Evolutionary conservation across 2,888 invertebrate genomes (phyloP), one percentile per base, ranked within the genome.

Genomic region (Pyrochroa serraticornis): DNA sequence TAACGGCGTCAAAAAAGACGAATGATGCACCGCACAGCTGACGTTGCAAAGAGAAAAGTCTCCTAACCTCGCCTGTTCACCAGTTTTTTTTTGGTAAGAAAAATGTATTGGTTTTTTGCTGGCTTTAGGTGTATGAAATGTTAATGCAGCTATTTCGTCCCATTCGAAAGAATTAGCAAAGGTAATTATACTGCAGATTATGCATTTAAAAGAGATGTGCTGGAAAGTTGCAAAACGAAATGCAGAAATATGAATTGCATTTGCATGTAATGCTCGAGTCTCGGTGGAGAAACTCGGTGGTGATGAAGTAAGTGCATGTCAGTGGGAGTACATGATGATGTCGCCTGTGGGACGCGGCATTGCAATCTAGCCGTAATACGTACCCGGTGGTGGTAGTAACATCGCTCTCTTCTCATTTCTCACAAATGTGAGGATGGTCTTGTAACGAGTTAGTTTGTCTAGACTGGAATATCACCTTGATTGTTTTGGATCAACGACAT

Each of bases 1-100:
- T 72, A 71, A 71, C 69, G 69, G 66, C 66, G 69, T 70, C 70
- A 71, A 71, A 72, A 71, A 71, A 72, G 71, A 71, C 71, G 68
- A 63, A 71, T 71, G 72, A 65, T 68, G 60, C 66, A 50, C 68
- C 64, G 53, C 58, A 48, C 68, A 64, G 64, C 65, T 68, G 67
- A 64, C 64, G 47, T 36, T 52, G 32, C 52, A 38, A 42, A 52
- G 14, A 14, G 52, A 46, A 22, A 22, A 22, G 22, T 22, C 22
- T 22, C 22, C 22, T 22, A 5, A 22, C 22, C 22, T 5, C 3
- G 5, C 22, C 22, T 5, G 22, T 22, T 22, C 22, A 3, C 22
- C 22, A 22, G 22, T 5, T 22, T 22, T 22, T 22, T 22, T 22
- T 2, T 22, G 3, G 22, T n/a, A 9, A 47, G 45, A 38, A 34